phyloP scores from a whole-genome alignment of 2,113 vertebrate genomes.

The Tachysurus fulvidraco region DNA sequence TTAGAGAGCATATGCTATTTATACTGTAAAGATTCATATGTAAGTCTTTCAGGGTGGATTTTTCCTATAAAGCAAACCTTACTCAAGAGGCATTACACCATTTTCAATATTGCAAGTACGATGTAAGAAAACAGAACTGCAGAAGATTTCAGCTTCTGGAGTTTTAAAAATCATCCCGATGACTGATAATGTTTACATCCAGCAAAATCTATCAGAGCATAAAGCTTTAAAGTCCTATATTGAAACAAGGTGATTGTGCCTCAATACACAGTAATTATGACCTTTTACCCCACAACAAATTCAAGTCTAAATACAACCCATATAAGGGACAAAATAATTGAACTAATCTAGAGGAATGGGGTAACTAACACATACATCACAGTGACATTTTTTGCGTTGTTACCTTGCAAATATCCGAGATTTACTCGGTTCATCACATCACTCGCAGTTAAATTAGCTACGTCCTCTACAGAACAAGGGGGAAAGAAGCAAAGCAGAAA shows the following conservation, averaged over 20 bases:
- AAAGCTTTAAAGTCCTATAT: not conserved
- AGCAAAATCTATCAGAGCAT: not conserved
- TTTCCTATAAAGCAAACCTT: conserved; percentile 9
- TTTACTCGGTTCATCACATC: conserved; percentile 99
- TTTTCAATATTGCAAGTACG: conserved; percentile 33
- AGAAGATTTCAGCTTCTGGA: not conserved
- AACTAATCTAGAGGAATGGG: conserved; percentile 22
- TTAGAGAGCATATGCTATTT: not conserved
- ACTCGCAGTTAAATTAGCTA: conserved; percentile 99
- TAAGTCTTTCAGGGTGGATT: conserved; percentile 3
- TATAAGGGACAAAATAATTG: not conserved
- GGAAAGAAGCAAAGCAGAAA: conserved; percentile 75
- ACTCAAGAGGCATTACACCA: conserved; percentile 26
- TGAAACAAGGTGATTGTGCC: conserved; percentile 36
- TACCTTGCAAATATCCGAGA: conserved; percentile 99
- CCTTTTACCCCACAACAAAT: not conserved
- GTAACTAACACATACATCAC: conserved; percentile 50
- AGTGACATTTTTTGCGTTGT: conserved; percentile 65
- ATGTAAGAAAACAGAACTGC: not conserved
- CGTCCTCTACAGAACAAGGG: conserved; percentile 92
- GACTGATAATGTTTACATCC: not conserved
- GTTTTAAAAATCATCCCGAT: not conserved
- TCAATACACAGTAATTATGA: not conserved
- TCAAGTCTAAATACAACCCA: not conserved
- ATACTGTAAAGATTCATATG: not conserved